Evolutionary conservation across 2,113 vertebrate species (phyloP), one percentile per base, ranked within the genome.

Genomic region (Alethe diademata): DNA sequence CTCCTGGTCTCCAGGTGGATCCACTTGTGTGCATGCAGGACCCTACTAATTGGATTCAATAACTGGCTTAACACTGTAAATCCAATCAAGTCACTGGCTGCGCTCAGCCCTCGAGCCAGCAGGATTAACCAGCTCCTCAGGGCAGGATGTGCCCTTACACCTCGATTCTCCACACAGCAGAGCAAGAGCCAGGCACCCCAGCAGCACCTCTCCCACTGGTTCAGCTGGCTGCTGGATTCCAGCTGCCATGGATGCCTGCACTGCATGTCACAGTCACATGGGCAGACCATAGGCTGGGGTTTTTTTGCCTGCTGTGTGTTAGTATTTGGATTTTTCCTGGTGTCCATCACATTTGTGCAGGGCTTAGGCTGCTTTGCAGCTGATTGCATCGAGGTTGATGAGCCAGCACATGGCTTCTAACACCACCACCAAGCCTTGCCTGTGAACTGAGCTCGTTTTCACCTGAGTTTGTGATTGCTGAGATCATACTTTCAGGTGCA

Each of bases 41-140:
- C 84, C 62, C 74, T 57, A 50, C 70, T 82, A 42, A 78, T 31
- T 82, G 38, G 80, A 57, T 94, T 78, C 78, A 76, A 28, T 50
- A 50, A 33, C 78, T 85, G 61, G 23, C 54, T 91, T 91, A 82
- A 69, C 48, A 26, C 53, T 45, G 78, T 25, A 81, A 95, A 85
- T 60, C 58, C 31, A 81, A 87, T 92, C 48, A 72, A 95, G 54
- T 29, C 61, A 22, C 54, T 31, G 89, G 47, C 62, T 85, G 78
- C 43, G 47, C 45, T 84, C 54, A 48, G 82, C 85, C 90, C 47
- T 74, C 1, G 1, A 90, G 78, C 1, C 8, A 92, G 78, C 85
- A 70, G 93, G 94, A 93, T 87, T 51, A 93, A 64, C 88, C 67
- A 76, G 75, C 62, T 94, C 85, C 92, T 82, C 28, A 3, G 74